These are phyloP conservation scores for Perca fluviatilis DNA, from an alignment of 2,113 vertebrate species.

Conservation along the genomic window DNA sequence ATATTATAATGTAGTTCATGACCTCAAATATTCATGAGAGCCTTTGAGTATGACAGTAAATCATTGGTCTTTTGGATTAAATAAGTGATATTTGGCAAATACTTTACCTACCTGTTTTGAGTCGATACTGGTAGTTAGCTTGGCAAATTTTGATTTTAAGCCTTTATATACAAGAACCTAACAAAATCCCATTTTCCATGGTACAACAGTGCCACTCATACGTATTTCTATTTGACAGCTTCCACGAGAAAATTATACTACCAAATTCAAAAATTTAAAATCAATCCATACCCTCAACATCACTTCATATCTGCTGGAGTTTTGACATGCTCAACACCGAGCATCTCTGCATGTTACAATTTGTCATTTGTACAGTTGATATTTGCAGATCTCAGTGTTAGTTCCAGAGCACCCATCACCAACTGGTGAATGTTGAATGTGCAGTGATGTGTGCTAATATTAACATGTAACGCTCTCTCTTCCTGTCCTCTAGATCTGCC, in stretches of 20 bases:
- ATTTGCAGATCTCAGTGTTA: slow-evolving; percentile 16
- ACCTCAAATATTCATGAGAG: background rate
- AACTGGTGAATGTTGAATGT: background rate
- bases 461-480: background rate
- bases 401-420: slow-evolving; percentile 1
- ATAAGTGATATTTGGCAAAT: background rate
- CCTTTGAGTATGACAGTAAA: background rate
- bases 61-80: background rate
- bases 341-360: background rate
- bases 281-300: background rate
- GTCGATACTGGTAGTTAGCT: background rate
- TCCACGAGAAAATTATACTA: background rate
- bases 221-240: background rate
- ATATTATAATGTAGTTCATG: background rate
- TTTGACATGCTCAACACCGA: background rate
- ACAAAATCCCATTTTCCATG: background rate
- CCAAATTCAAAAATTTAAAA: background rate
- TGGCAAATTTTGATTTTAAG: background rate
- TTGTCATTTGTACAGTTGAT: background rate
- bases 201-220: background rate
- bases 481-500: slow-evolving; percentile 92
- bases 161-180: background rate
- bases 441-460: slow-evolving; percentile 21
- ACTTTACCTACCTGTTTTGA: background rate
- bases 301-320: background rate